Base-by-base conservation (phyloP, 1,140 invertebrate genomes). In the Periplaneta americana region DNA sequence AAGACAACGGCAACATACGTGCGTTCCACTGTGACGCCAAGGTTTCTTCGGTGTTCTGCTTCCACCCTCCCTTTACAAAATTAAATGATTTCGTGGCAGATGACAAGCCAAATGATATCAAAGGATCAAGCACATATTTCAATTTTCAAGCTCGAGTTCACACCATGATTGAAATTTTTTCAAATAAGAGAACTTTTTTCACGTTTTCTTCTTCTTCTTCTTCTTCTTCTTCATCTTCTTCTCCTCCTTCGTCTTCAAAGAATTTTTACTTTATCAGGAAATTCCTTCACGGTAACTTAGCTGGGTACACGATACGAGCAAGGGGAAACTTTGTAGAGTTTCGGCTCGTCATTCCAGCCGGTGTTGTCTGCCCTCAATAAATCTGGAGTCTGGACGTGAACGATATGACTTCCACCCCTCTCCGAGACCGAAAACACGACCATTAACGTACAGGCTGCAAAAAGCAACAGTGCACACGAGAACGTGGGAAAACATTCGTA, bases 121-220 rank as follows among this genome's bases (percentile, higher is more conserved):
- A 85, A 85, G 84, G 85, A 85, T 85, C 85, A 85, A 84, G 79
- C 84, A 84, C 85, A 85, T 84, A 85, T 86, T 85, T 85, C 85
- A 85, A 86, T 85, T 86, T 85, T 86, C 84, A 85, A 84, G 85
- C 85, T 84, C 82, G 83, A 86, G 83, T 85, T 86, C 83, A 85
- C 85, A 80, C 82, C 82, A 84, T 85, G 85, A 86, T 86, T 86
- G 85, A 85, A 85, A 85, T 76, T 66, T 76, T 77, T 85, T 85
- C 32, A 8, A 66, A n/a, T 66, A 66, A 66, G 48, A 66, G 28
- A 66, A 66, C 48, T 85, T 85, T 85, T 82, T 82, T 57, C 37
- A 48, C 28, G 35, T 48, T 36, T 79, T 35, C 10, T 34, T 15
- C 35, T 79, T n/a, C n/a, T n/a, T n/a, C n/a, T n/a, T n/a, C n/a